Conservation (phyloP, 2,113 vertebrate species). For the Solenodon paradoxus region DNA sequence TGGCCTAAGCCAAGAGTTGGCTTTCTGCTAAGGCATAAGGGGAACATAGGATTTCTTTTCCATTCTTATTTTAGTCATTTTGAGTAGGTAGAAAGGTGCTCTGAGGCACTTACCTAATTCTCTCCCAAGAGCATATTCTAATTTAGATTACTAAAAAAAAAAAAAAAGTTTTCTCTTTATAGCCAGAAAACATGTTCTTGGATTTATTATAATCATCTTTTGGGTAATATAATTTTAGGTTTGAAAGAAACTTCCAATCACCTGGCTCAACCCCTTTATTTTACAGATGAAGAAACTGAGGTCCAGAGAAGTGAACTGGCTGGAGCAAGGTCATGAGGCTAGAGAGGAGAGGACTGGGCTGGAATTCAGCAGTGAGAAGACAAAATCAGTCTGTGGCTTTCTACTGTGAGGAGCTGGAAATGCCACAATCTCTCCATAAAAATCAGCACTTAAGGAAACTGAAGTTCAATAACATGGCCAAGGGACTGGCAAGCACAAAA, state of each 20-base stretch:
- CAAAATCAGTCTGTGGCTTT: background rate
- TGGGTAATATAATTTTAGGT: background rate
- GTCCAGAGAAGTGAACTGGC: background rate
- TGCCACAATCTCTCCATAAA: background rate
- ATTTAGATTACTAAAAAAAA: slow-evolving; percentile 36
- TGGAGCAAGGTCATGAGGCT: background rate
- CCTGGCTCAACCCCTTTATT: background rate
- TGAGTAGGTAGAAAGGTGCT: background rate
- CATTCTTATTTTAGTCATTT: slow-evolving; percentile 18
- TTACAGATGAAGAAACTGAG: slow-evolving; percentile 1
- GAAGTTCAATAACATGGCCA: background rate
- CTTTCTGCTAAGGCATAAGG: background rate
- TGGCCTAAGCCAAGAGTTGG: background rate
- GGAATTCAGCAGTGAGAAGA: background rate
- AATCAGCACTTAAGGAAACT: background rate
- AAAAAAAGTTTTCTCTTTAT: slow-evolving; percentile 46
- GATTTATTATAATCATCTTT: slow-evolving; percentile 37
- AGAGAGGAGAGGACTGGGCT: background rate
- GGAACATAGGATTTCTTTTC: background rate
- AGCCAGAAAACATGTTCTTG: slow-evolving; percentile 42
- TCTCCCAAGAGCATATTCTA: slow-evolving; percentile 51
- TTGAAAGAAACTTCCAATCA: background rate
- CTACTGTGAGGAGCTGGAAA: background rate
- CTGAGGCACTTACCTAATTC: slow-evolving; percentile 40
- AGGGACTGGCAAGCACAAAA: background rate